Conservation (phyloP, 2,113 vertebrate species). For the Notarius quadriscutis region DNA sequence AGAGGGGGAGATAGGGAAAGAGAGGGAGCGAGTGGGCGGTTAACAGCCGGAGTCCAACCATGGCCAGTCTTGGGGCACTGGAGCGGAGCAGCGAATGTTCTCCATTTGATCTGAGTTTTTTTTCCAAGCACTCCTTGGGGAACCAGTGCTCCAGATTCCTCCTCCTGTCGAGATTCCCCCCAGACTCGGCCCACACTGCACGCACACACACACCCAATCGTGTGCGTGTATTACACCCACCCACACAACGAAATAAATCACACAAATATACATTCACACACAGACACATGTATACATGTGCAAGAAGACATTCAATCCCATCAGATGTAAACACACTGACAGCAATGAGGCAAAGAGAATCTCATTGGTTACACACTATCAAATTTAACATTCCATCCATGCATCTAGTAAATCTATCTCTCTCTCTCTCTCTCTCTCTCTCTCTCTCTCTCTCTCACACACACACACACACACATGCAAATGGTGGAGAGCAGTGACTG, state of each 20-base stretch:
- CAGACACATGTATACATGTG: neutral
- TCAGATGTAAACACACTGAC: constrained; percentile 13
- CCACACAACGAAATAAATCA: constrained; percentile 29
- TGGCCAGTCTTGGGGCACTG: constrained; percentile 61
- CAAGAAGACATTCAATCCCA: constrained; percentile 1
- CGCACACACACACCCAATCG: constrained; percentile 48
- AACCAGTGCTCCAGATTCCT: constrained; percentile 79
- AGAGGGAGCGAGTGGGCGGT: constrained; percentile 34
- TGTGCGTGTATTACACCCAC: constrained; percentile 25
- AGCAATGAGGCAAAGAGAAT: neutral
- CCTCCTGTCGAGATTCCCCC: constrained; percentile 77
- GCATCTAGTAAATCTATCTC: constrained; percentile 16
- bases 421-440: neutral
- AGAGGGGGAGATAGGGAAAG: constrained; percentile 12
- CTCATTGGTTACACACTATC: constrained; percentile 9
- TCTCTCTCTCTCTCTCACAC: neutral
- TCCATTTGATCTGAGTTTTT: constrained; percentile 78
- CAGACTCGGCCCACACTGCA: constrained; percentile 64
- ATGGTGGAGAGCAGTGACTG: neutral
- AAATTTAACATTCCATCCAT: constrained; percentile 16
- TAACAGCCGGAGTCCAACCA: constrained; percentile 53
- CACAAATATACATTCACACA: constrained; percentile 25
- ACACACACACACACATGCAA: neutral
- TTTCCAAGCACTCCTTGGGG: constrained; percentile 71
- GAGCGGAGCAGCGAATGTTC: constrained; percentile 74